Evolutionary conservation across 2,113 vertebrate species (phyloP).

Genomic region (Ploceus nigricollis): DNA sequence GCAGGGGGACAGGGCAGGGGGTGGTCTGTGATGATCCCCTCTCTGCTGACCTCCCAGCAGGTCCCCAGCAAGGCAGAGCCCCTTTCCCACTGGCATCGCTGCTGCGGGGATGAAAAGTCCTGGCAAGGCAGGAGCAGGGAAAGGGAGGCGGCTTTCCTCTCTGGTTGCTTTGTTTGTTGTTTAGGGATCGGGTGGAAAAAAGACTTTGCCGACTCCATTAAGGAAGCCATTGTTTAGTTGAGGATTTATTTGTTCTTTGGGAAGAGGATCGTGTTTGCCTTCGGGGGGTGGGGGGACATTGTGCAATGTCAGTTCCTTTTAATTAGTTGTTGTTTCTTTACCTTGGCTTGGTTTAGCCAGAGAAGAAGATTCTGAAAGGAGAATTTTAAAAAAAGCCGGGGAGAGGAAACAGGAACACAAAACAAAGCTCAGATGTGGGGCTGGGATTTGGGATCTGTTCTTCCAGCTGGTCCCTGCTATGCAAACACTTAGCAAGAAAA

Average conservation of each 20-base stretch:
- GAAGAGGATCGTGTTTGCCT: slow-evolving; percentile 8
- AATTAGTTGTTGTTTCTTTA: slow-evolving; percentile 3
- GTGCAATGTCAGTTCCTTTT: neutral
- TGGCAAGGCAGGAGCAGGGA: neutral
- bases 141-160: neutral
- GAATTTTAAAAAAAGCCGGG: neutral
- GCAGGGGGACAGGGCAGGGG: neutral
- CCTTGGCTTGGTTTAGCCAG: neutral
- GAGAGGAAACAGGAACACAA: neutral
- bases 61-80: neutral
- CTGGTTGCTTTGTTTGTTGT: neutral
- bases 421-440: neutral
- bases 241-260: slow-evolving; percentile 1
- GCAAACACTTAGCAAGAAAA: neutral
- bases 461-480: neutral
- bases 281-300: neutral
- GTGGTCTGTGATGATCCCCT: neutral
- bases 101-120: neutral
- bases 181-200: neutral
- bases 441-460: neutral
- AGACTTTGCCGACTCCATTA: neutral
- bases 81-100: fast-evolving
- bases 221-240: slow-evolving; percentile 35
- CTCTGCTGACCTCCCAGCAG: neutral
- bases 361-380: neutral